Evolutionary conservation across 1,140 invertebrate genomes (phyloP).

Genomic region (Drosophila nigrodunni): DNA sequence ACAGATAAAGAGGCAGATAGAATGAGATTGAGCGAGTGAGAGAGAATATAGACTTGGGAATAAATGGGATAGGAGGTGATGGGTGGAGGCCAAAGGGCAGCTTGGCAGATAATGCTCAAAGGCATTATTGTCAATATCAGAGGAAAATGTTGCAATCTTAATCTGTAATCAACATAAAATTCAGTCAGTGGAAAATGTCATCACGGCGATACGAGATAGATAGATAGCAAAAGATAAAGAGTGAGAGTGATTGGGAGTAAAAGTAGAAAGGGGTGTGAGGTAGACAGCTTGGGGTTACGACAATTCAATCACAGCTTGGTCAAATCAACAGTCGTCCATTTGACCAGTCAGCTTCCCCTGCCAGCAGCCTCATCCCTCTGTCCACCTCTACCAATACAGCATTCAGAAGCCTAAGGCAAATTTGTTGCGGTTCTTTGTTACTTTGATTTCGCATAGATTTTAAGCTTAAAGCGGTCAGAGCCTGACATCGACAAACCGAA

Average conservation of each 20-base stretch:
- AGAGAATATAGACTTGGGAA: slow-evolving; percentile 33
- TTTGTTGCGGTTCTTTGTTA: slow-evolving; percentile 77
- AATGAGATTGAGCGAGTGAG: background rate
- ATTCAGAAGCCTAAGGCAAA: slow-evolving; percentile 58
- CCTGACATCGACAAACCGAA: slow-evolving; percentile 7
- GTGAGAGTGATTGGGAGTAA: background rate
- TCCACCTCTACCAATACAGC: background rate
- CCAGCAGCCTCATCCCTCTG: slow-evolving; percentile 31
- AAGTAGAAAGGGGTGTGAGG: slow-evolving; percentile 14
- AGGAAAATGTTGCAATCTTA: slow-evolving; percentile 80
- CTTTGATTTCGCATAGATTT: slow-evolving; percentile 77
- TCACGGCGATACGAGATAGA: slow-evolving; percentile 50
- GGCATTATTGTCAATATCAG: slow-evolving; percentile 79
- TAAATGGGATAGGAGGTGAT: slow-evolving; percentile 18
- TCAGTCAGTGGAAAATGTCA: slow-evolving; percentile 81
- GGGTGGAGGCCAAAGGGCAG: slow-evolving; percentile 52
- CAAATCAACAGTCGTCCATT: slow-evolving; percentile 73
- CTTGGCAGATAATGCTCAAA: slow-evolving; percentile 63
- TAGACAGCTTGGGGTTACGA: slow-evolving; percentile 58
- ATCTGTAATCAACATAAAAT: slow-evolving; percentile 83
- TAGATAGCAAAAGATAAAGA: slow-evolving; percentile 20
- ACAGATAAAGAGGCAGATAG: slow-evolving; percentile 5
- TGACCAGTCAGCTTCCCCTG: slow-evolving; percentile 48
- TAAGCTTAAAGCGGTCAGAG: slow-evolving; percentile 61
- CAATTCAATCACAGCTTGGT: slow-evolving; percentile 74